Conservation (phyloP, 2,113 vertebrate species). For the Bolborhynchus lineola region DNA sequence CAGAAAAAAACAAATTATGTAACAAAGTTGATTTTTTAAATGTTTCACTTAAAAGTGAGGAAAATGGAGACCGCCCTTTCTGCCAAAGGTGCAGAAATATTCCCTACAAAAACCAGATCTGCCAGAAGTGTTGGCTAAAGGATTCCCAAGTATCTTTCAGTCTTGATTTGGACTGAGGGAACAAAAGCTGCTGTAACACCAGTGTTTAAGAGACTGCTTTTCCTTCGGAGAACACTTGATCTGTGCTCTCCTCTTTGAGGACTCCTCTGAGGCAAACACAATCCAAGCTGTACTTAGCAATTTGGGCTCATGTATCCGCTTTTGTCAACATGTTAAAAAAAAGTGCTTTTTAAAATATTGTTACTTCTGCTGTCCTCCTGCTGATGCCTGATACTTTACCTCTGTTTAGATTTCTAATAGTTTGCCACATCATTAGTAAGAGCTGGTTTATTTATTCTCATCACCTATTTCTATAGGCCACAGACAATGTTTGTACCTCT, state of each 20-base stretch:
- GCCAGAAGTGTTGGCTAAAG: background rate
- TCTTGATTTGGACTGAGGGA: background rate
- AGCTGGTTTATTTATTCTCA: background rate
- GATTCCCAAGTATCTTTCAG: background rate
- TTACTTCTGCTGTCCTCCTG: background rate
- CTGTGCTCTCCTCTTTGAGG: background rate
- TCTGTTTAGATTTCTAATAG: background rate
- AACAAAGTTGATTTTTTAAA: background rate
- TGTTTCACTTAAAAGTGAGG: background rate
- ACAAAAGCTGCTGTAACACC: background rate
- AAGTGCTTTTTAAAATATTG: background rate
- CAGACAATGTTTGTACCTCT: background rate
- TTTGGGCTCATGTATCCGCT: background rate
- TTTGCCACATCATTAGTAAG: background rate
- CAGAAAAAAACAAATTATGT: background rate
- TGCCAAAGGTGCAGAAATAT: accelerated
- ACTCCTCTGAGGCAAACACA: background rate
- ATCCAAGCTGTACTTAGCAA: background rate
- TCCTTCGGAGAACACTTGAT: background rate
- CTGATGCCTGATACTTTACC: background rate
- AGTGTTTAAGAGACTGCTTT: background rate
- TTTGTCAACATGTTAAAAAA: background rate
- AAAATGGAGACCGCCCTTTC: background rate
- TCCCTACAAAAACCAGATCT: background rate
- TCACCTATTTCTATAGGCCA: background rate